Conservation (phyloP, 2,888 invertebrate genomes). For the Pocota personata region DNA sequence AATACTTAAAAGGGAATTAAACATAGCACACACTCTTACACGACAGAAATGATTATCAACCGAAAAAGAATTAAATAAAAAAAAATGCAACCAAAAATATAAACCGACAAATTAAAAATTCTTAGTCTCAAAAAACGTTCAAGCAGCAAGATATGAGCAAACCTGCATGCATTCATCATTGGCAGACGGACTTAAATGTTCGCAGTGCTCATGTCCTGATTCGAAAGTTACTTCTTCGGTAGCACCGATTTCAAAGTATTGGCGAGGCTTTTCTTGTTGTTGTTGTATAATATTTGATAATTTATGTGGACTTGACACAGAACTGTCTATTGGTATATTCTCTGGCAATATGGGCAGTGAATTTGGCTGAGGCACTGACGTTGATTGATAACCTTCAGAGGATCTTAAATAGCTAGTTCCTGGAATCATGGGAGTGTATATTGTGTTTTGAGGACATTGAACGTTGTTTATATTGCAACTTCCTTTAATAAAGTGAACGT, state of each 20-base stretch:
- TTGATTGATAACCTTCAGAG: slow-evolving; percentile 57
- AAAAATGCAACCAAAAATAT: background rate
- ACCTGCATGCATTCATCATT: slow-evolving; percentile 64
- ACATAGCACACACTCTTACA: background rate
- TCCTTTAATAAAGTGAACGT: slow-evolving; percentile 25
- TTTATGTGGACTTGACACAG: slow-evolving; percentile 20
- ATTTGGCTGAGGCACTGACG: slow-evolving; percentile 63
- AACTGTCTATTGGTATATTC: slow-evolving; percentile 39
- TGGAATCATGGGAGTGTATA: slow-evolving; percentile 77
- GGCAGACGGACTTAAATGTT: slow-evolving; percentile 48
- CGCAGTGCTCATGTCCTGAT: slow-evolving; percentile 29
- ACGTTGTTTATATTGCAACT: slow-evolving; percentile 26
- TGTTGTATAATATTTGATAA: slow-evolving; percentile 21
- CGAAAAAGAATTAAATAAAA: background rate
- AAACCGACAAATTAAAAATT: slow-evolving; percentile 10
- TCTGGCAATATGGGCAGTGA: slow-evolving; percentile 64
- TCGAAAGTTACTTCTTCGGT: slow-evolving; percentile 7
- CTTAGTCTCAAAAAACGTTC: background rate
- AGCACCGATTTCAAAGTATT: slow-evolving; percentile 27
- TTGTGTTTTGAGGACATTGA: slow-evolving; percentile 72
- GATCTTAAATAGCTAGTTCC: slow-evolving; percentile 59
- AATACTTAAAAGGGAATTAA: too few species aligned
- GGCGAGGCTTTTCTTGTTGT: slow-evolving; percentile 32
- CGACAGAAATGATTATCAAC: background rate
- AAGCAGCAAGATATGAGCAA: slow-evolving; percentile 35